Evolutionary conservation across 2,797 vertebrate species (phyloP).

Genomic region (Eidolon dupreanum): DNA sequence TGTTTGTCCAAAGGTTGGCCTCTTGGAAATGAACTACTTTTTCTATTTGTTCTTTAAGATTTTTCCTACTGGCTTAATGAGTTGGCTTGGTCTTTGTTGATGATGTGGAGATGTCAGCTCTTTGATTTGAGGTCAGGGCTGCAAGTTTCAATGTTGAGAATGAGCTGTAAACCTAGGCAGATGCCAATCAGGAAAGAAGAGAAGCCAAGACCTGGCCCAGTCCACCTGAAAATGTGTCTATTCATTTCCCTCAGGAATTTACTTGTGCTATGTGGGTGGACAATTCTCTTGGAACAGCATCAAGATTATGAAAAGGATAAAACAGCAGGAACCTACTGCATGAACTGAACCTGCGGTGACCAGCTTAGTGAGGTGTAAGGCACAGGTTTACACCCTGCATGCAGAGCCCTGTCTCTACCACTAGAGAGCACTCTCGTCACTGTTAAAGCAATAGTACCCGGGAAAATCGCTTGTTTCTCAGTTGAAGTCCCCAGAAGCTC

Average conservation of each 20-base stretch:
- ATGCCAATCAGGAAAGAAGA: background rate
- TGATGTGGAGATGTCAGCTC: background rate
- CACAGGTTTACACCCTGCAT: background rate
- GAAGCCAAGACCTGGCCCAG: background rate
- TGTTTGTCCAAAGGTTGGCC: constrained; percentile 35
- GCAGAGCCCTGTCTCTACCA: constrained; percentile 4
- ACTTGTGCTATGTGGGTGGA: background rate
- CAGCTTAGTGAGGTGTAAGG: background rate
- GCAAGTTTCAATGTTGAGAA: background rate
- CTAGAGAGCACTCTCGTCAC: constrained; percentile 84
- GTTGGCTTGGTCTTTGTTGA: background rate
- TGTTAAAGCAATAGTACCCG: constrained; percentile 41
- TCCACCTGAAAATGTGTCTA: background rate
- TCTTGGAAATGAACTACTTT: background rate
- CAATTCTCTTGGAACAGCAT: background rate
- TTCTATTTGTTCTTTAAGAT: background rate
- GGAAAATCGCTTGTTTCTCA: background rate
- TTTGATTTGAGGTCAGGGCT: background rate
- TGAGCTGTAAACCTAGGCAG: background rate
- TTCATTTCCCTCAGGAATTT: background rate
- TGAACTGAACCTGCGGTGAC: background rate
- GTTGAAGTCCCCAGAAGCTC: background rate
- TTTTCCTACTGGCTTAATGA: background rate
- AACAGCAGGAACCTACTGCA: background rate
- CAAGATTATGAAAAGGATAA: background rate